These are phyloP conservation scores for Nothoprocta pentlandii DNA, from an alignment of 2,113 vertebrate genomes.

Conservation along the genomic window DNA sequence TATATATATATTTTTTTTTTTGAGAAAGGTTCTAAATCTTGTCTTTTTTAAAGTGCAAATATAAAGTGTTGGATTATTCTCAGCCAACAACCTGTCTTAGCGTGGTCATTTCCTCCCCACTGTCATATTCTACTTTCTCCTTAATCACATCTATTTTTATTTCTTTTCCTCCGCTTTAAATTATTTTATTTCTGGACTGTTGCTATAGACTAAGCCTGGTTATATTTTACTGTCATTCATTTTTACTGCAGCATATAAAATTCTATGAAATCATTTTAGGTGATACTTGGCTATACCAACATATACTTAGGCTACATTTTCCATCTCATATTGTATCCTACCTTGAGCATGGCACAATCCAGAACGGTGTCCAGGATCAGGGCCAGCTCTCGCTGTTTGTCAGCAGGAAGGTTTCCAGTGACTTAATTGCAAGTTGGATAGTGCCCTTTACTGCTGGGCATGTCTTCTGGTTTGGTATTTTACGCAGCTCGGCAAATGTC, in stretches of 20 bases:
- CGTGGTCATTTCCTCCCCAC: background rate
- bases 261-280: background rate
- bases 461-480: background rate
- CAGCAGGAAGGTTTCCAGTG: background rate
- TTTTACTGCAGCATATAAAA: background rate
- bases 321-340: background rate
- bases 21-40: background rate
- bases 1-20: background rate
- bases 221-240: background rate
- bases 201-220: background rate
- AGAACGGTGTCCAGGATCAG: background rate
- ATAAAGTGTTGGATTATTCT: slow-evolving; percentile 1
- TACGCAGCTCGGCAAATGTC: background rate
- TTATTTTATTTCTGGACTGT: background rate
- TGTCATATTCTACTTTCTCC: background rate
- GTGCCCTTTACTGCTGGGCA: background rate
- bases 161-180: background rate
- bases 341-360: background rate
- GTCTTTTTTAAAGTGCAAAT: background rate
- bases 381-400: background rate
- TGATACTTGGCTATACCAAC: background rate
- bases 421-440: background rate
- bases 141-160: background rate
- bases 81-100: background rate
- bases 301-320: background rate